Conservation (phyloP, 2,113 vertebrate genomes). For the Caranx ignobilis region DNA sequence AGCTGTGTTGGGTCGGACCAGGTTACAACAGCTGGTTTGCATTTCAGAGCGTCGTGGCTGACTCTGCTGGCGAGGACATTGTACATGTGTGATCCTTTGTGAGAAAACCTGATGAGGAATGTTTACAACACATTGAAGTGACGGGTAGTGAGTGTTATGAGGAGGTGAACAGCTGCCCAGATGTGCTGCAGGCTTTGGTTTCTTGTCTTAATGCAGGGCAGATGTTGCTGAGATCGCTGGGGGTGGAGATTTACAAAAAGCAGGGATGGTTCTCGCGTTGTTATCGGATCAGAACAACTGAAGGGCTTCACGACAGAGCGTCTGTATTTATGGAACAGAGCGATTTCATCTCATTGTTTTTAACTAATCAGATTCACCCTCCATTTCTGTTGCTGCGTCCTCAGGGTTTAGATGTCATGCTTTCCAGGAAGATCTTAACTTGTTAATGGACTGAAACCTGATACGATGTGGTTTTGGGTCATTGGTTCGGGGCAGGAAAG, state of each 20-base stretch:
- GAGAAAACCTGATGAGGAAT: background rate
- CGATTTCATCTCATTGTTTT: background rate
- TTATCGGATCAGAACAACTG: slow-evolving; percentile 1
- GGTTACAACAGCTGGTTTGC: slow-evolving; percentile 1
- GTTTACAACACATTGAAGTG: background rate
- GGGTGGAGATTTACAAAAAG: background rate
- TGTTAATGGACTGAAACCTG: background rate
- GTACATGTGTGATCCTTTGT: background rate
- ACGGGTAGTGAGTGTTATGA: background rate
- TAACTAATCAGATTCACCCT: slow-evolving; percentile 18
- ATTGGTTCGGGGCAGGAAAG: no score
- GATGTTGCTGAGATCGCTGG: slow-evolving; percentile 1
- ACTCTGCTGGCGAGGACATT: background rate
- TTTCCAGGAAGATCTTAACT: background rate
- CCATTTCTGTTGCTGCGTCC: background rate
- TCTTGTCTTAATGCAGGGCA: slow-evolving; percentile 25
- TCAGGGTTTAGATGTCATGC: background rate
- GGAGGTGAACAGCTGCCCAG: background rate
- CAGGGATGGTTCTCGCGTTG: background rate
- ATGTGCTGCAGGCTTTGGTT: slow-evolving; percentile 8
- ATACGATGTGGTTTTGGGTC: background rate
- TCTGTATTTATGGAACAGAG: background rate
- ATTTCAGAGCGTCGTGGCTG: background rate
- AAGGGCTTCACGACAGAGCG: no score
- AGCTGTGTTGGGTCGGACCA: no score